Percentiles rank a stretch among this genome's conserved stretches.
Evolutionary conservation across 2,113 vertebrate species (phyloP).

Genomic region (Philantomba maxwellii): DNA sequence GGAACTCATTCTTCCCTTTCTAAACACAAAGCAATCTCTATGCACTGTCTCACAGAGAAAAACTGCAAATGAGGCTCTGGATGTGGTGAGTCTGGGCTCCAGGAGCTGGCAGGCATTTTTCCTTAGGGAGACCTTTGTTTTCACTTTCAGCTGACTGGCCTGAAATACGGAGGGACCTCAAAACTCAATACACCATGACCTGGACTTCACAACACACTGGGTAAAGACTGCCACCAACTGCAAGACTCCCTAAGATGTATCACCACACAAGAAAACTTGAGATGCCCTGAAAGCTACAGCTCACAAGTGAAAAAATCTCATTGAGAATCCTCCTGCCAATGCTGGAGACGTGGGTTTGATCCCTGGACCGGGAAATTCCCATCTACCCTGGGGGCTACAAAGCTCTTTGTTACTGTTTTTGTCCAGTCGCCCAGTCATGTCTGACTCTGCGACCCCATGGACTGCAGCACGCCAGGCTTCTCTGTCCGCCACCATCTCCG

Average conservation of each 20-base stretch:
- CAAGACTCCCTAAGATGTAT: neutral
- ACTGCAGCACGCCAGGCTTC: neutral
- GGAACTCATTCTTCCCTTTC: neutral
- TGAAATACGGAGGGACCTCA: neutral
- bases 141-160: neutral
- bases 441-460: neutral
- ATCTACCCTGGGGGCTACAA: neutral
- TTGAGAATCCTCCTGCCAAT: neutral
- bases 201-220: neutral
- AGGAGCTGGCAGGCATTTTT: neutral
- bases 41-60: neutral
- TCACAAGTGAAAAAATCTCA: neutral
- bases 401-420: neutral
- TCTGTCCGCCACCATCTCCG: neutral
- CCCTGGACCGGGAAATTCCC: neutral
- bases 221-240: neutral
- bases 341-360: neutral
- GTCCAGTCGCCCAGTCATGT: neutral
- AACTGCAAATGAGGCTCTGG: neutral
- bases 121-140: neutral
- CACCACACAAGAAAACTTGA: neutral
- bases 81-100: neutral
- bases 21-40: conserved; percentile 27
- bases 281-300: neutral
- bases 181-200: rapidly evolving